These are phyloP conservation scores for Conops quadrifasciatus DNA, from an alignment of 2,888 invertebrate species.

Conservation along the genomic window DNA sequence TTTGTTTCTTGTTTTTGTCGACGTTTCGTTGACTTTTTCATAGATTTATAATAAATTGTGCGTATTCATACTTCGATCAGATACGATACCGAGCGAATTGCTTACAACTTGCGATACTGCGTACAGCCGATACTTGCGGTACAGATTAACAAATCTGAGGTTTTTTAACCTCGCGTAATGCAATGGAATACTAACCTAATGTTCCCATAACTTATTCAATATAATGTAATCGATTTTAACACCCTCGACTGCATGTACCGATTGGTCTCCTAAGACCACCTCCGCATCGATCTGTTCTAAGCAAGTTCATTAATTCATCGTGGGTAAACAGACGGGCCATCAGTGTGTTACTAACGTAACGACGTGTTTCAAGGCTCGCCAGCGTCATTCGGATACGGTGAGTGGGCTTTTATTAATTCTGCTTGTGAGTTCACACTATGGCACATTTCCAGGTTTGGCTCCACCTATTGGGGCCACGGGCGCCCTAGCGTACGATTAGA, in stretches of 20 bases:
- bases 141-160: too few relatives aligned
- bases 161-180: too few relatives aligned
- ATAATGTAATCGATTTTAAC: background rate
- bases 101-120: too few relatives aligned
- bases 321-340: background rate
- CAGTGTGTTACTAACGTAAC: background rate
- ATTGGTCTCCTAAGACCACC: background rate
- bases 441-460: slow-evolving; percentile 3
- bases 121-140: too few relatives aligned
- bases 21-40: too few relatives aligned
- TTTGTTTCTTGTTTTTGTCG: too few relatives aligned
- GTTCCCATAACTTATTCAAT: too few relatives aligned
- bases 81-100: too few relatives aligned
- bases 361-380: slow-evolving; percentile 3
- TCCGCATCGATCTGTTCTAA: background rate
- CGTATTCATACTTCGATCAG: too few relatives aligned
- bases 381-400: background rate
- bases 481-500: slow-evolving; percentile 18
- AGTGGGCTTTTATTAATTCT: slow-evolving; percentile 24
- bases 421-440: slow-evolving; percentile 9
- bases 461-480: slow-evolving; percentile 14
- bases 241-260: background rate
- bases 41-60: too few relatives aligned
- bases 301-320: background rate
- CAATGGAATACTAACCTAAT: too few relatives aligned